Evolutionary conservation across 2,888 invertebrate genomes (phyloP).

Genomic region (Thymelicus acteon): DNA sequence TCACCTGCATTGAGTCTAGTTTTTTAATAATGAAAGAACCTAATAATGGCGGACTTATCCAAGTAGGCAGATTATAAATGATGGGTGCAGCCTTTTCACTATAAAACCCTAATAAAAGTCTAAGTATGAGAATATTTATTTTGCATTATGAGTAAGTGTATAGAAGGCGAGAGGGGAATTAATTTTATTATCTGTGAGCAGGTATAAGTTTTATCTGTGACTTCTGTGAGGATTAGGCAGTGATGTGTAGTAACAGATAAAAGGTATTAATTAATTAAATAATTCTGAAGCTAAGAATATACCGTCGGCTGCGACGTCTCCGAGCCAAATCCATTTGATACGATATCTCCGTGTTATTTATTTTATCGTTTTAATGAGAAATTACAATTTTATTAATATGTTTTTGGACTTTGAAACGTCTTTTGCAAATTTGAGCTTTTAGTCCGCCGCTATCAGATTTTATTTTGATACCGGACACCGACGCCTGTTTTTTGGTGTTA

Average conservation of each 20-base stretch:
- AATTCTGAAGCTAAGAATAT: slow-evolving; percentile 18
- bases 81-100: neutral
- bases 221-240: slow-evolving; percentile 17
- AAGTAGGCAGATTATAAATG: neutral
- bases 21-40: no score
- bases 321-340: slow-evolving; percentile 14
- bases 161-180: slow-evolving; percentile 8
- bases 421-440: neutral
- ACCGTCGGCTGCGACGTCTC: slow-evolving; percentile 40
- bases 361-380: slow-evolving; percentile 24
- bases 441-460: no score
- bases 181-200: slow-evolving; percentile 17
- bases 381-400: slow-evolving; percentile 8
- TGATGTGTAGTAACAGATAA: slow-evolving; percentile 29
- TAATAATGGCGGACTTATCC: no score
- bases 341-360: slow-evolving; percentile 17
- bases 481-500: no score
- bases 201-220: slow-evolving; percentile 11
- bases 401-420: neutral
- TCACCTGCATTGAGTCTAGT: neutral
- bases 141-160: neutral
- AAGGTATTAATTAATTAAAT: slow-evolving; percentile 22
- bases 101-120: neutral
- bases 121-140: neutral
- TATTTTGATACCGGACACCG: no score